Evolutionary conservation across 1,140 invertebrate genomes (phyloP).

Genomic region (Agrypnia vestita): DNA sequence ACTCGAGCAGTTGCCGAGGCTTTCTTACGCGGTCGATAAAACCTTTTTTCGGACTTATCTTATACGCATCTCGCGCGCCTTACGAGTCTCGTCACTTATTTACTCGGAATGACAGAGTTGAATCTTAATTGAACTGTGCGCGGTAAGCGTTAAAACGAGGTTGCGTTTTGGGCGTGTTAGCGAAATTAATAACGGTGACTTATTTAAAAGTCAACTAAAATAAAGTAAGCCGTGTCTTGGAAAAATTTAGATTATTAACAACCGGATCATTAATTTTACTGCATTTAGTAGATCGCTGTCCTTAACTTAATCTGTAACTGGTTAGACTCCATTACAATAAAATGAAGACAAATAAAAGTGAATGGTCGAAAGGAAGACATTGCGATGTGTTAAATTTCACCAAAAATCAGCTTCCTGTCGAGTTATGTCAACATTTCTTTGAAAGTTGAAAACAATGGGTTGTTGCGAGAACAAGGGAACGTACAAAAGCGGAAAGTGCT

Average conservation of each 20-base stretch:
- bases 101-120: background rate
- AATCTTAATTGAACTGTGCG: constrained; percentile 15
- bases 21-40: constrained; percentile 9
- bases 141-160: constrained; percentile 20
- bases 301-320: too few relatives aligned
- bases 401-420: too few relatives aligned
- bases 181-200: background rate
- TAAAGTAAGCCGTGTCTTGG: constrained; percentile 12
- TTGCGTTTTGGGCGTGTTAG: background rate
- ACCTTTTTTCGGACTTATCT: background rate
- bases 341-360: too few relatives aligned
- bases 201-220: constrained; percentile 15
- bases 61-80: too few relatives aligned
- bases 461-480: too few relatives aligned
- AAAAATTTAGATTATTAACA: background rate
- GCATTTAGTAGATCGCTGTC: background rate
- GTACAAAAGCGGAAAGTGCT: too few relatives aligned
- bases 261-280: background rate
- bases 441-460: too few relatives aligned
- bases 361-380: too few relatives aligned
- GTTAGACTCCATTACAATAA: too few relatives aligned
- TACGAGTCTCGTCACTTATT: background rate
- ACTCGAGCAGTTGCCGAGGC: background rate
- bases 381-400: too few relatives aligned
- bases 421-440: too few relatives aligned